Base-by-base conservation (phyloP, 2,888 invertebrate genomes). In the Protophormia terraenovae region DNA sequence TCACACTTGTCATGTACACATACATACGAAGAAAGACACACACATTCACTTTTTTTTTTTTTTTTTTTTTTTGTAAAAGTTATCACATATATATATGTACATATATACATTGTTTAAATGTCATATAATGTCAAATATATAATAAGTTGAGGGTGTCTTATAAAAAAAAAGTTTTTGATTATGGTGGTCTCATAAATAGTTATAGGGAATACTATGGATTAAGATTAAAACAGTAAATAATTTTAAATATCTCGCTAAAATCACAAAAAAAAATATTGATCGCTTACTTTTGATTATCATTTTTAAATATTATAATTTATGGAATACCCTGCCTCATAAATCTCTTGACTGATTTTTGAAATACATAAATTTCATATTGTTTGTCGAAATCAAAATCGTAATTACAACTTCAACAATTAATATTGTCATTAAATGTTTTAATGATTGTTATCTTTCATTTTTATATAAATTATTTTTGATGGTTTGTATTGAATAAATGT, bases 41-140 rank as follows among this genome's bases (percentile, higher is more conserved):
- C 19, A 64, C 14, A 38, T n/a, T 41, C 38, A 64, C 41, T 24
- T 24, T 6, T 22, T 24, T n/a, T n/a, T n/a, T n/a, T n/a, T n/a
- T n/a, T n/a, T n/a, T n/a, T n/a, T n/a, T n/a, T n/a, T n/a, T 16
- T 24, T 27, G 27, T 27, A 66, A 8, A 3, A 27, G 8, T 45
- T 66, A 45, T 66, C 64, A 66, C 45, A 45, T 16, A 29, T n/a
- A n/a, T n/a, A n/a, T n/a, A n/a, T n/a, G n/a, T n/a, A n/a, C n/a
- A n/a, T n/a, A n/a, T n/a, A n/a, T n/a, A n/a, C n/a, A n/a, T 41
- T 66, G 45, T 66, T 66, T 16, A 41, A 66, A 66, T 27, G 45
- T 45, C 66, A 45, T 66, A n/a, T 29, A 66, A 66, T 66, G 66
- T 66, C 66, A 66, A 66, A 66, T 66, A 7, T 3, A 55, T 5